Base-by-base conservation (phyloP, 1,140 invertebrate species). In the Dermatophagoides farinae region DNA sequence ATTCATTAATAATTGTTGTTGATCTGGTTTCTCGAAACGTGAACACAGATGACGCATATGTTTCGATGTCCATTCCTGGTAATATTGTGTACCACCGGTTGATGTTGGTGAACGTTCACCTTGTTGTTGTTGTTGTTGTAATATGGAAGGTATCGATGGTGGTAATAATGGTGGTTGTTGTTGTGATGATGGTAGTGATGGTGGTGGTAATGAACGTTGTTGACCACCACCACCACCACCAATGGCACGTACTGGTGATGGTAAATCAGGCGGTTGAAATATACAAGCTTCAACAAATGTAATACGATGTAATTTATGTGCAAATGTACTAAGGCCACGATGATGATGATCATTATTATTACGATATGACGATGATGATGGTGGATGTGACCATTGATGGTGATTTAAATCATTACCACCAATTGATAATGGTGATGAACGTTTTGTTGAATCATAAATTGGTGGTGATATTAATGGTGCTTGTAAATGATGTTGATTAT, bases 281-380 rank as follows among this genome's bases (percentile, higher is more conserved):
- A 61, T 47, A 41, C 60, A 43, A 14, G 62, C 60, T 39, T 64
- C 62, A 37, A 64, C 52, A 46, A 64, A 64, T 16, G 61, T 64
- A 9, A 64, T 61, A 10, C 62, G 57, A 51, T 60, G 46, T 16
- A 53, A 31, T 18, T 58, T 46, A 38, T 58, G 38, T 14, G 57
- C 10, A 31, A 41, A 53, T 14, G 38, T 23, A 31, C 25, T n/a
- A 18, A 52, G 22, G 12, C 44, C 58, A 14, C 10, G 25, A 14
- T 10, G n/a, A 23, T 60, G 12, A 14, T 46, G 44, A 38, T 20
- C 25, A 55, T 18, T 14, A 40, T 18, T 38, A 50, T 40, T 37
- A 6, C 46, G n/a, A 31, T 38, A 44, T 25, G 25, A 31, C 1
- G n/a, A 22, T 39, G 38, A 57, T 44, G 40, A 11, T 23, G 18